Evolutionary conservation across 1,140 invertebrate genomes (phyloP), one percentile per base, ranked within the genome.

Genomic region (Melipona quadrifasciata): DNA sequence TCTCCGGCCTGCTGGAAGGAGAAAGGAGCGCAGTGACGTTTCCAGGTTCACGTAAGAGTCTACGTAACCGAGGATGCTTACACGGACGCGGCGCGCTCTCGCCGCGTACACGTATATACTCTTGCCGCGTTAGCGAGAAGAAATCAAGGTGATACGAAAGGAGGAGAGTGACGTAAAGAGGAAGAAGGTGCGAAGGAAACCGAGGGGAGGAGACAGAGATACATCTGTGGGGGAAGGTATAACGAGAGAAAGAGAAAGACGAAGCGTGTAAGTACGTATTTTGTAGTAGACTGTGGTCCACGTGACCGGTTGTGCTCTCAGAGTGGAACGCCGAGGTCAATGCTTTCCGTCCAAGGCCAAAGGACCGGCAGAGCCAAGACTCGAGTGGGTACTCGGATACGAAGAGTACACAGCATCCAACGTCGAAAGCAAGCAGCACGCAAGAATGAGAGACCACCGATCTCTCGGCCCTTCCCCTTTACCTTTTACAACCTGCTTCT

Each of bases 311-410:
- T 93, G 90, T 89, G 86, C 90, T 92, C 89, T 91, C 87, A 78
- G 89, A 91, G 89, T 91, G 92, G 91, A 93, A 93, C 92, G 93
- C 84, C 83, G 93, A 93, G 93, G 93, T 94, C 93, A 94, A 94
- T 91, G 93, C 90, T 93, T 94, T 90, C 92, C 90, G 89, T 93
- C 92, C 92, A 93, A 93, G 93, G 93, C 92, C 92, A 93, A 93
- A 91, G 91, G 90, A 93, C 91, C 89, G 87, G 82, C 70, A 89
- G 83, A 90, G 68, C 71, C 86, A 80, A 89, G 89, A 82, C 82
- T 90, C 89, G 87, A 90, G 88, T 87, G 88, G 87, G 82, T 89
- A 90, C 88, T 89, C 89, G 84, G 80, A 90, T 84, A 90, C 80
- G 85, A 80, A 85, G 90, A 90, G 89, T 87, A 89, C 84, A 86